Evolutionary conservation across 1,140 invertebrate genomes (phyloP).

Genomic region (Panagrolaimus sp.): DNA sequence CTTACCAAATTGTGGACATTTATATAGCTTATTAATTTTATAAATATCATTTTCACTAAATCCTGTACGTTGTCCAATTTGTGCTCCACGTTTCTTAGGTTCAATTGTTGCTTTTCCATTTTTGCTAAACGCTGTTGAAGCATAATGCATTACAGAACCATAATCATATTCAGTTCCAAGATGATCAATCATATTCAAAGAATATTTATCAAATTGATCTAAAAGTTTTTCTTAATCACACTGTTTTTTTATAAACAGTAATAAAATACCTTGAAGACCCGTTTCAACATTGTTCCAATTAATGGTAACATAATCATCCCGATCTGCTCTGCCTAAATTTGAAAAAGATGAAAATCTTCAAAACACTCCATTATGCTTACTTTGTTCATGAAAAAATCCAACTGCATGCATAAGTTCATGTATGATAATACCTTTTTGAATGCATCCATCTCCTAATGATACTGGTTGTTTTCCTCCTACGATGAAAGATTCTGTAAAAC

Average conservation of each 20-base stretch:
- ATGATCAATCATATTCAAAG: conserved; percentile 46
- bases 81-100: conserved; percentile 37
- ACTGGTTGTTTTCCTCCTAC: conserved; percentile 58
- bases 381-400: conserved; percentile 65
- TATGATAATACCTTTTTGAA: conserved; percentile 63
- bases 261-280: conserved; percentile 23
- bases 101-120: conserved; percentile 59
- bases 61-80: conserved; percentile 60
- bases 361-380: conserved; percentile 42
- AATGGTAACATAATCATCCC: conserved; percentile 68
- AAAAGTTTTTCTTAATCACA: conserved; percentile 18
- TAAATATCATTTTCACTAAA: conserved; percentile 54
- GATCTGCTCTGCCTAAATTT: conserved; percentile 62
- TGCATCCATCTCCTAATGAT: conserved; percentile 45
- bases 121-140: conserved; percentile 59
- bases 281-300: conserved; percentile 67
- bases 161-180: conserved; percentile 59
- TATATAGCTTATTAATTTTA: conserved; percentile 46
- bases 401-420: conserved; percentile 68
- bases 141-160: conserved; percentile 63
- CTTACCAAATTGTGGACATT: conserved; percentile 37
- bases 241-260: not conserved
- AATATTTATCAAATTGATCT: conserved; percentile 48
- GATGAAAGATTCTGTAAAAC: conserved; percentile 18
- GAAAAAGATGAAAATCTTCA: conserved; percentile 12